Evolutionary conservation across 2,888 invertebrate species (phyloP).

Genomic region (Alloscopus bannaensis): DNA sequence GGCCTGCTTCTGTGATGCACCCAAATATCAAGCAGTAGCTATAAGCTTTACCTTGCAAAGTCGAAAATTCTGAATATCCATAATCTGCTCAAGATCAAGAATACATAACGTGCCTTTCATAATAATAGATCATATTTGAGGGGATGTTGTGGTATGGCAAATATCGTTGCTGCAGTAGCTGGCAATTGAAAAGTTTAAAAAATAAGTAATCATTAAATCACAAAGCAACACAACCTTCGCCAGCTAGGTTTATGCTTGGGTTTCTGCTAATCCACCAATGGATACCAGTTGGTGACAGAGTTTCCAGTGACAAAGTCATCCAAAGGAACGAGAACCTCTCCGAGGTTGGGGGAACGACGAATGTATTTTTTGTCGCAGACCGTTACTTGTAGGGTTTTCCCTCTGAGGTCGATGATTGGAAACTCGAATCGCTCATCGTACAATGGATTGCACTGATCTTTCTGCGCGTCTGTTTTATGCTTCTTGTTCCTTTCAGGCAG

Average conservation of each 20-base stretch:
- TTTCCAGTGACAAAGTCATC: conserved; percentile 72
- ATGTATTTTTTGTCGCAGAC: conserved; percentile 73
- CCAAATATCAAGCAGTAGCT: no score
- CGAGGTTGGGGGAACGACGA: conserved; percentile 70
- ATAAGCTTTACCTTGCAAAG: no score
- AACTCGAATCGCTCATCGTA: conserved; percentile 73
- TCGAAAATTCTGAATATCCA: no score
- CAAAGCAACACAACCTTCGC: conserved; percentile 57
- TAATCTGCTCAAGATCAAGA: no score
- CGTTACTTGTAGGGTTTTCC: conserved; percentile 71
- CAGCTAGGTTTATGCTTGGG: conserved; percentile 17
- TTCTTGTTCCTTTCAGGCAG: conserved; percentile 90
- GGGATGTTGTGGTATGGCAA: neutral
- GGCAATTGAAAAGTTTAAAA: no score
- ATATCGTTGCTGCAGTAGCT: conserved; percentile 21
- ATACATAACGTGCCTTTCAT: no score
- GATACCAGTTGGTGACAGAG: conserved; percentile 72
- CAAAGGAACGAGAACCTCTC: conserved; percentile 69
- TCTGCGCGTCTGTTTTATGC: conserved; percentile 83
- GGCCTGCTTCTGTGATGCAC: no score
- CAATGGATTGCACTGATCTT: conserved; percentile 71
- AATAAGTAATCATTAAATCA: conserved; percentile 56
- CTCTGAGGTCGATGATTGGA: conserved; percentile 71
- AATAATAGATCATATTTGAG: no score
- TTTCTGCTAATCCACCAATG: conserved; percentile 57